Conservation (phyloP, 2,888 invertebrate species). For the Ectemnius lituratus region DNA sequence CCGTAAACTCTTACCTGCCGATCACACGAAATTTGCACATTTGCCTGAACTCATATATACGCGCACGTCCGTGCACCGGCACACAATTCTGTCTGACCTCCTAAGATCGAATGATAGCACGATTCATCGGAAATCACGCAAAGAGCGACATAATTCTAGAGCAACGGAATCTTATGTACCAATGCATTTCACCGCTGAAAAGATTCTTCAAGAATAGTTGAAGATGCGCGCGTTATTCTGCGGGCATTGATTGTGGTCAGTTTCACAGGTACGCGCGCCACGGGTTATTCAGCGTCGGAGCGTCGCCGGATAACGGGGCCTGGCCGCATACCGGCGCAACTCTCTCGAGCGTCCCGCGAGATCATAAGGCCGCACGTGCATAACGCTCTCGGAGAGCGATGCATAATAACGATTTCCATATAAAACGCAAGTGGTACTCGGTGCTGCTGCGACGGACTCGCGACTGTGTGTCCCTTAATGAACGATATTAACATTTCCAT, state of each 20-base stretch:
- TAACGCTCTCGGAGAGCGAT: slow-evolving; percentile 50
- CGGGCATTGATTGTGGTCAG: slow-evolving; percentile 56
- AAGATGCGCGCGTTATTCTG: slow-evolving; percentile 35
- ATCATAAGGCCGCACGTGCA: slow-evolving; percentile 60
- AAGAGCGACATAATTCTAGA: no score
- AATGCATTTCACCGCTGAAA: no score
- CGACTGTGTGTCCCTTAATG: slow-evolving; percentile 51
- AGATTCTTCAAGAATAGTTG: no score
- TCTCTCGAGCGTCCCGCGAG: slow-evolving; percentile 48
- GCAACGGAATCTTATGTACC: no score
- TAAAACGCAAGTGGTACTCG: slow-evolving; percentile 52
- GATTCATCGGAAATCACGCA: background rate
- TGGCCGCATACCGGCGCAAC: slow-evolving; percentile 58
- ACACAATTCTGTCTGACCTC: slow-evolving; percentile 14
- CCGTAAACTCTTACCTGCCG: slow-evolving; percentile 48
- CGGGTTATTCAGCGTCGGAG: slow-evolving; percentile 68
- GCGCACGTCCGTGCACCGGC: background rate
- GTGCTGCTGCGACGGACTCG: background rate
- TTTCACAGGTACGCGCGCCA: slow-evolving; percentile 46
- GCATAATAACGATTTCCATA: slow-evolving; percentile 64
- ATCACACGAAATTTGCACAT: slow-evolving; percentile 45
- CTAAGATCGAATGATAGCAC: background rate
- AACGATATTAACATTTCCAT: slow-evolving; percentile 58
- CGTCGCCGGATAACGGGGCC: slow-evolving; percentile 67
- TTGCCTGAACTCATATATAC: slow-evolving; percentile 13